Conservation (phyloP, 2,888 invertebrate species). For the Steinernema scapterisci region DNA sequence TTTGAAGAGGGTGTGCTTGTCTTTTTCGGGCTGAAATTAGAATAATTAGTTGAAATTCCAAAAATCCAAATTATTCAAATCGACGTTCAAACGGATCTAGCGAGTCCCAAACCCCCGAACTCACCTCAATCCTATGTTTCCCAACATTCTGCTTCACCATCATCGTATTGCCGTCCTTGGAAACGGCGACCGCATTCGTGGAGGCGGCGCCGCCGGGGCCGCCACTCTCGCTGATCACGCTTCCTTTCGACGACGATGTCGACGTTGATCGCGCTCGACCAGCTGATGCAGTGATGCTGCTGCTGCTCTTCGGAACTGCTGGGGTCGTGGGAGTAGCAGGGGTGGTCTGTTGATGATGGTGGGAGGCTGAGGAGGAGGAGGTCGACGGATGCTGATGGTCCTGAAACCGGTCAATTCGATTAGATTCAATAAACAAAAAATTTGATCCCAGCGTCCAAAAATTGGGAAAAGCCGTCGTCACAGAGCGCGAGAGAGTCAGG, state of each 20-base stretch:
- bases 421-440: neutral
- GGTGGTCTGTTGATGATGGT: neutral
- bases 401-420: constrained; percentile 23
- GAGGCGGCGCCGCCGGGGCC: neutral
- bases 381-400: constrained; percentile 7
- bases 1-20: neutral
- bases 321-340: neutral
- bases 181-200: neutral
- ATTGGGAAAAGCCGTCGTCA: neutral
- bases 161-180: neutral
- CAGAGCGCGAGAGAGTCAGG: neutral
- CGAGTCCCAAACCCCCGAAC: too few relatives aligned
- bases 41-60: neutral
- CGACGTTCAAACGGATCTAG: too few relatives aligned
- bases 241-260: constrained; percentile 30
- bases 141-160: constrained; percentile 16
- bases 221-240: constrained; percentile 24
- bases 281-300: neutral
- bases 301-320: neutral
- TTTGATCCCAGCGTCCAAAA: too few relatives aligned
- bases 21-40: neutral
- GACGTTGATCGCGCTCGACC: constrained; percentile 17
- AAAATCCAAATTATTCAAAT: neutral
- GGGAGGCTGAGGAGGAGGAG: constrained; percentile 3
- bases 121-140: constrained; percentile 18